Base-by-base conservation (phyloP, 2,888 invertebrate species). In the Xanthia icteritia region DNA sequence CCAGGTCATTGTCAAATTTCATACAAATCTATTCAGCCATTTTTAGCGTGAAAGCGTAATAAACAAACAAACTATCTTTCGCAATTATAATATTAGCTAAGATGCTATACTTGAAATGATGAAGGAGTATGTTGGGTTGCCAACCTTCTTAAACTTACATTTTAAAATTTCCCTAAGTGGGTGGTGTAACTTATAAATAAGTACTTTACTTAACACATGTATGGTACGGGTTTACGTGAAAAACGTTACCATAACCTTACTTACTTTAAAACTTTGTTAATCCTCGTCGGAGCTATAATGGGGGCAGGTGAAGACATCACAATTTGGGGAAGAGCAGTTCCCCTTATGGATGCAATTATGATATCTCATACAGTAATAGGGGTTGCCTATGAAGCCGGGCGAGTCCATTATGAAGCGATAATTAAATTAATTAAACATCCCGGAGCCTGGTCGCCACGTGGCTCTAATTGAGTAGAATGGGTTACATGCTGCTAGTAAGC, bases 321-420 rank as follows among this genome's bases (percentile, higher is more conserved):
- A 73, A 65, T 54, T 51, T 60, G 45, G 42, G 68, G 42, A 75
- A 81, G 48, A 68, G 31, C 13, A 51, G 42, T 54, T 68, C 81
- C 76, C 79, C 67, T 66, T 74, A 80, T 56, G 65, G 56, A 66
- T 77, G 64, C 45, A 81, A 81, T 78, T 71, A 79, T 81, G 58
- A 81, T 73, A 81, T 64, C 67, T 73, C 71, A 73, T 42, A 58
- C 77, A 65, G 64, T 72, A 63, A 81, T 71, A 77, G 78, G 67
- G 77, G 82, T 66, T 60, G 64, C 76, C 76, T 56, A 60, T 69
- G 68, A 39, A 65, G 27, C 63, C 20, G 56, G 79, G 61, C 20
- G 20, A 70, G 77, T 79, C 78, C 82, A 78, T 85, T 84, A 82
- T 73, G 72, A 83, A 84, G 70, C 65, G 56, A 84, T 84, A 77